Evolutionary conservation across 1,140 invertebrate species (phyloP), one percentile per base, ranked within the genome.

Genomic region (Condylostylus longicornis): DNA sequence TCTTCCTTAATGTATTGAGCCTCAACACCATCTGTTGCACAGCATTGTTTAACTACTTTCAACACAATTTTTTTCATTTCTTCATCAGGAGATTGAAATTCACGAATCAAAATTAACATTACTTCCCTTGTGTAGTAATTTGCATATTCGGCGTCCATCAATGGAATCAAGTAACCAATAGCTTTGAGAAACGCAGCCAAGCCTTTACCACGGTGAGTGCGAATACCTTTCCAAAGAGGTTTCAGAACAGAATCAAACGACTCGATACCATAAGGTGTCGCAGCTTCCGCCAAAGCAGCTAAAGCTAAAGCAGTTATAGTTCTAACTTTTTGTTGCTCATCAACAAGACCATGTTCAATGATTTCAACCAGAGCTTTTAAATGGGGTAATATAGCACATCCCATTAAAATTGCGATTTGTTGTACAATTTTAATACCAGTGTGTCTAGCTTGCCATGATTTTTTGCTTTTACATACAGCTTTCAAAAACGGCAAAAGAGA

Each of bases 41-140:
- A 99, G 67, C 96, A 99, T 64, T 99, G 96, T 63, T 99, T 99
- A n/a, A 99, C 96, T 42, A 98, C 89, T 70, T 99, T 99, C 25
- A 99, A 69, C 1, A 99, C 96, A 67, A 99, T 99, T 60, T 99
- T 99, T 60, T 99, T 99, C 96, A 99, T 99, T 74, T 99, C 96
- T 66, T 99, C 96, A 66, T 99, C 96, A 3, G 96, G 95, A 31
- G 94, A 98, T 61, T 96, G 91, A 61, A 99, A 99, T 67, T 99
- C 96, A 64, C 96, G 75, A 53, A 98, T 98, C 6, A 99, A 68
- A 64, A 98, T 98, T 54, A 98, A 71, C 96, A 99, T 98, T 51
- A 99, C 95, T 81, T 99, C 95, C 44, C 91, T 75, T 12, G 95
- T 98, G 61, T 99, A 99, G 62, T 98, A 98, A 62, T 97, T 98